These are phyloP conservation scores for Tapirus terrestris DNA, from an alignment of 2,113 vertebrate species.

Conservation along the genomic window DNA sequence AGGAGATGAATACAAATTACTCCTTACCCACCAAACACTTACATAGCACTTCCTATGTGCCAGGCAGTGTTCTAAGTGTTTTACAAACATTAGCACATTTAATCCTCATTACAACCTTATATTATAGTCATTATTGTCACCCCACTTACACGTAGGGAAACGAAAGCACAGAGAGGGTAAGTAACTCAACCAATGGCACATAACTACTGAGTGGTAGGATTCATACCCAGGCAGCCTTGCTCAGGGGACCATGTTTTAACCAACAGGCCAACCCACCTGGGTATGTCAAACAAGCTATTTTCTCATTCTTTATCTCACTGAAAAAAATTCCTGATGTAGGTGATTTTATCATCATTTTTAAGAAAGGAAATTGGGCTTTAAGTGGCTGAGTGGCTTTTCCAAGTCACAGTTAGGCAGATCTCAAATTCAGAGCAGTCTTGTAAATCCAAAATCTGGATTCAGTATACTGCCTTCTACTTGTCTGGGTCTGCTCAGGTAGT, in stretches of 20 bases:
- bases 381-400: neutral
- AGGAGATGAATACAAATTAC: slow-evolving; percentile 70
- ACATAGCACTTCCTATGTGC: slow-evolving; percentile 51
- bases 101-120: neutral
- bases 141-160: neutral
- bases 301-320: neutral
- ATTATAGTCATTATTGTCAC: neutral
- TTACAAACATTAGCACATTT: slow-evolving; percentile 53
- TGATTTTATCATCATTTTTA: slow-evolving; percentile 49
- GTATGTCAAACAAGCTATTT: neutral
- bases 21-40: slow-evolving; percentile 66
- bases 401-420: neutral
- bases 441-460: neutral
- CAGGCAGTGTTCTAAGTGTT: slow-evolving; percentile 53
- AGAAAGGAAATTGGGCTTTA: neutral
- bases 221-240: neutral
- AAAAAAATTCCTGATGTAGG: neutral
- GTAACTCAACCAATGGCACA: neutral
- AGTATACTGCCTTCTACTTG: neutral
- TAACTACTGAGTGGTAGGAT: neutral
- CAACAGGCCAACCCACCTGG: neutral
- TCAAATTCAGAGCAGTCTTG: neutral
- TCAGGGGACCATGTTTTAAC: neutral
- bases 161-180: neutral
- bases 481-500: neutral